A percentile compares a stretch with the other conserved stretches of the same genome.
Conservation (phyloP, 35 echinoderm and acorn worm genomes). For the Patiria miniata region DNA sequence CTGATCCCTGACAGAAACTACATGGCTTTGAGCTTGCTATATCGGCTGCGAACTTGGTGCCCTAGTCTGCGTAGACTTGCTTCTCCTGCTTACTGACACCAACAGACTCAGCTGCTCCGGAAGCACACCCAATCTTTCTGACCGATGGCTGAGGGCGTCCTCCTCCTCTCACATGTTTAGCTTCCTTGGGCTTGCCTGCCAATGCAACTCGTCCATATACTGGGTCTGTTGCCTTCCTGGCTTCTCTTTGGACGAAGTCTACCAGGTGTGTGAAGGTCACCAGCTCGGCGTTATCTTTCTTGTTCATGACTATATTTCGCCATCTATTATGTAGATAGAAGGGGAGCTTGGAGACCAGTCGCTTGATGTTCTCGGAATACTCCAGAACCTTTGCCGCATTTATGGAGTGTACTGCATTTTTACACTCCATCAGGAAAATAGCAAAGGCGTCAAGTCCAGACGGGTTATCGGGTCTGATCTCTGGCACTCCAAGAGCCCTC, state of each 20-base stretch:
- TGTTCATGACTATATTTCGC: conserved; percentile 30
- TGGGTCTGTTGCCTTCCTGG: conserved; percentile 39
- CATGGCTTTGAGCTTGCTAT: neutral
- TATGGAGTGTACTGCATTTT: conserved; percentile 18
- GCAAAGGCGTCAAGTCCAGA: conserved; percentile 19
- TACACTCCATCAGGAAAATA: conserved; percentile 41
- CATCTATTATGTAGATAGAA: conserved; percentile 34
- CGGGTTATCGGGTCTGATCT: neutral
- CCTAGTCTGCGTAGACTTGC: neutral
- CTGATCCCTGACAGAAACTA: neutral
- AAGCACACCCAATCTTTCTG: neutral
- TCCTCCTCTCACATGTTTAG: too few relatives aligned
- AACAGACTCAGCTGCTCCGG: neutral
- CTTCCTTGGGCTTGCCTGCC: neutral
- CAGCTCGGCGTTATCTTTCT: conserved; percentile 18
- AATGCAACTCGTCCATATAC: neutral
- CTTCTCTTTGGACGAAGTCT: conserved; percentile 18
- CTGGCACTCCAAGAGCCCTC: conserved; percentile 25
- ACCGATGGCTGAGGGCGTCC: neutral
- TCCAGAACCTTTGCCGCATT: conserved; percentile 31
- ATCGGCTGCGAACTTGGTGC: neutral
- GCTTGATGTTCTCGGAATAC: conserved; percentile 33
- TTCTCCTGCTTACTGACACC: neutral
- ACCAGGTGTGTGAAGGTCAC: conserved; percentile 20
- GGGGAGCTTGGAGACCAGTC: conserved; percentile 2